Percentiles rank a stretch among this genome's conserved stretches.
Evolutionary conservation across 2,113 vertebrate genomes (phyloP).

Genomic region (Grallaria varia): DNA sequence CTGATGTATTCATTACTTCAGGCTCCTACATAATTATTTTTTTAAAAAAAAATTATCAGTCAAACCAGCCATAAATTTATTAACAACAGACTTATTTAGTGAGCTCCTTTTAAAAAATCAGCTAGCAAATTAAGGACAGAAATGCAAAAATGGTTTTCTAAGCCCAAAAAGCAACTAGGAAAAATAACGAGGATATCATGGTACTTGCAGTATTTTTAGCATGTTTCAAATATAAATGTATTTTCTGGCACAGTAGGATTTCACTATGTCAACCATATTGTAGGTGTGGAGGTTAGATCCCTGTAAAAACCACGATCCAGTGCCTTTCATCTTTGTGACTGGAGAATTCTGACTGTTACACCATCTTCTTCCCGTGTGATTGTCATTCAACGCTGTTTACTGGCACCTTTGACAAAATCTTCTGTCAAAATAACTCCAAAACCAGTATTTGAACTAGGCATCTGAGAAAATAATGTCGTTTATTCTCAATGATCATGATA

Average conservation of each 20-base stretch:
- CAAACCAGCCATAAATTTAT: neutral
- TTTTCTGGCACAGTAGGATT: neutral
- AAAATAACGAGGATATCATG: neutral
- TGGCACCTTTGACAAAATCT: neutral
- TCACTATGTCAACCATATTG: neutral
- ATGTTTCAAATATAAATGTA: neutral
- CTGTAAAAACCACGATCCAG: neutral
- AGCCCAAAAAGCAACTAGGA: neutral
- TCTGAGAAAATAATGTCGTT: conserved; percentile 3
- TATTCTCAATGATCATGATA: neutral
- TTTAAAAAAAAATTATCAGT: neutral
- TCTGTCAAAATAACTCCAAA: neutral
- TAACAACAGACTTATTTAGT: neutral
- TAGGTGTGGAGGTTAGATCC: neutral
- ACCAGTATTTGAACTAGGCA: neutral
- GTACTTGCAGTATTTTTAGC: neutral
- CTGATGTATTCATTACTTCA: neutral
- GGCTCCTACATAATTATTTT: neutral
- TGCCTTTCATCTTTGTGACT: neutral
- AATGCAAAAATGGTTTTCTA: neutral
- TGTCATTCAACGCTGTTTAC: neutral
- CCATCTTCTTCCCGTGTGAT: neutral
- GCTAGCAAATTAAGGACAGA: neutral
- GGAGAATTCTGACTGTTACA: neutral
- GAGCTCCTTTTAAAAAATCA: neutral